Base-by-base conservation (phyloP, 2,797 vertebrate genomes). In the Bufotes viridis region DNA sequence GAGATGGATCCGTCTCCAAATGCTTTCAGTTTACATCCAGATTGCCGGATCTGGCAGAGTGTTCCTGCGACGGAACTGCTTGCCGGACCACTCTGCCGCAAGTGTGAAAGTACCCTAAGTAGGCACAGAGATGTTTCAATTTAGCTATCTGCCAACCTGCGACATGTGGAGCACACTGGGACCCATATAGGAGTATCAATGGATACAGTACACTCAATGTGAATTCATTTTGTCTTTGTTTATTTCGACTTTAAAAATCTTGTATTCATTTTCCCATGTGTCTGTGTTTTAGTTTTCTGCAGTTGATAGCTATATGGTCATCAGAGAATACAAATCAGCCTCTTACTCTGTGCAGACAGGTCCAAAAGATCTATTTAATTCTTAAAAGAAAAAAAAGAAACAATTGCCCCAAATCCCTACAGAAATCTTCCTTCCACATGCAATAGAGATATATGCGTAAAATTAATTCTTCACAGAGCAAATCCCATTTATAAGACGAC, bases 401-500 rank as follows among this genome's bases (percentile, higher is more conserved):
- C 53, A 79, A 84, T 51, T 84, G 29, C 29, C 65, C 87, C 18
- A 57, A 67, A 57, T 88, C 82, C 75, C 63, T 55, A 70, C 29
- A 78, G 87, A 63, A 61, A 84, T 79, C 26, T 22, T 15, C 70
- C 49, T 60, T 85, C 57, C 57, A 29, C 51, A 88, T 74, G 22
- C 15, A 81, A 55, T 61, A 53, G 76, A 85, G 57, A 88, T 42
- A 65, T 26, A 86, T 78, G 60, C 49, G 82, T 81, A 75, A 86
- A 86, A 86, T 89, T 15, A 86, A 89, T 89, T 86, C 83, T 89
- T 67, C 24, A 29, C 79, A 76, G 78, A 26, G n/a, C 60, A 82
- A 82, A 82, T 86, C 24, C 88, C 70, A 85, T 86, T 82, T 86
- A 24, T 86, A 82, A 29, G 63, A 78, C 58, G 12, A 78, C 29